Evolutionary conservation across 2,113 vertebrate species (phyloP).

Genomic region (Hoplias malabaricus): DNA sequence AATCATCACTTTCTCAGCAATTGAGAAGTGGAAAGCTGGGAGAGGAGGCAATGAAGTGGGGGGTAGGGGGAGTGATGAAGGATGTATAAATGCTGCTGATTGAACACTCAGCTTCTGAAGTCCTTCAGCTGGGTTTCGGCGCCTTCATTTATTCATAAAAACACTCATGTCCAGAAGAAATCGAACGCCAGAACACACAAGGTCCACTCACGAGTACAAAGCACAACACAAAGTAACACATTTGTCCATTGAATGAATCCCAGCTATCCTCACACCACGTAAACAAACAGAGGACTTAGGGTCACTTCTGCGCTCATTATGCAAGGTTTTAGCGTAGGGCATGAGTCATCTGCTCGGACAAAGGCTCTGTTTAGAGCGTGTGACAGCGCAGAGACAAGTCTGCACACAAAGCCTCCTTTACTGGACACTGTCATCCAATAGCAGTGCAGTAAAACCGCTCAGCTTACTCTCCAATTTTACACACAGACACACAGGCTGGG

Average conservation of each 20-base stretch:
- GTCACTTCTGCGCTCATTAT: background rate
- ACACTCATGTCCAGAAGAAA: too few species aligned
- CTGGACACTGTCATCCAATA: background rate
- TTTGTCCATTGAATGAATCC: background rate
- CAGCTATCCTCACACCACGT: background rate
- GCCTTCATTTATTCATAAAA: too few species aligned
- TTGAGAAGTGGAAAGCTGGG: background rate
- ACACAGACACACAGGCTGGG: background rate
- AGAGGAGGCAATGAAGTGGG: too few species aligned
- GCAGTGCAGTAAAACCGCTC: conserved; percentile 8
- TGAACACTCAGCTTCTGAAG: background rate
- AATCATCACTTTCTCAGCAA: too few species aligned
- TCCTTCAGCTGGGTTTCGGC: too few species aligned
- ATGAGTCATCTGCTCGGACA: conserved; percentile 14
- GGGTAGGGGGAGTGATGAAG: background rate
- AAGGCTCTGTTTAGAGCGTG: conserved; percentile 1
- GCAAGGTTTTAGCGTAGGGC: background rate
- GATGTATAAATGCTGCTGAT: background rate
- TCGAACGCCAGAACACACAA: too few species aligned
- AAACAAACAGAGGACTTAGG: background rate
- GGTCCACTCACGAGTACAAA: background rate
- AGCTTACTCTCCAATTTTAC: background rate
- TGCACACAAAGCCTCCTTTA: background rate
- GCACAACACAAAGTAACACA: background rate
- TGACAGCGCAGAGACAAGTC: background rate